Conservation (phyloP, 2,888 invertebrate genomes). For the Lepas anatifera region DNA sequence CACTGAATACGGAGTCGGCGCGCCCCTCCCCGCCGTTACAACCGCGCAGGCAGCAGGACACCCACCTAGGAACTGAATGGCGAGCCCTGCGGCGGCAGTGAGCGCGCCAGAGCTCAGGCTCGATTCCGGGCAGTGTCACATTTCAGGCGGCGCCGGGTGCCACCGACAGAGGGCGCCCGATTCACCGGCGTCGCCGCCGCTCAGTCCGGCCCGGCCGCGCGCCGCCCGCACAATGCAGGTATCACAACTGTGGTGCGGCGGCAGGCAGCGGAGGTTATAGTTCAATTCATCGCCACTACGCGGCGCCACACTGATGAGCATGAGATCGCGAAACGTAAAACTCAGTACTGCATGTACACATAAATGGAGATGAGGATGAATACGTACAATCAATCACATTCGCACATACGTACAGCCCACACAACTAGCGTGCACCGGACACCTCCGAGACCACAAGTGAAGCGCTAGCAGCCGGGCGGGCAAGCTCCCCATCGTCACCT, state of each 20-base stretch:
- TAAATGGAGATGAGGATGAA: neutral
- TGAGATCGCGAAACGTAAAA: too few species aligned
- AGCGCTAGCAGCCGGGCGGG: neutral
- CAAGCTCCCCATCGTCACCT: neutral
- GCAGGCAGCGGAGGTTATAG: neutral
- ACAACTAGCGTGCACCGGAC: too few species aligned
- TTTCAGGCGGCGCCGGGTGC: too few species aligned
- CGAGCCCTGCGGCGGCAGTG: neutral
- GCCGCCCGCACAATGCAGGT: neutral
- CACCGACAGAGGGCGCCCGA: too few species aligned
- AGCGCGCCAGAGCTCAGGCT: neutral
- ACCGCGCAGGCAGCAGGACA: neutral
- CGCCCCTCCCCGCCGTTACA: too few species aligned
- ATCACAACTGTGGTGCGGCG: neutral
- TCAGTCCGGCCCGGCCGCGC: too few species aligned
- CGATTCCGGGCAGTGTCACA: neutral
- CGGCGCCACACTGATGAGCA: neutral
- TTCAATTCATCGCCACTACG: neutral
- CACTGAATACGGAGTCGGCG: too few species aligned
- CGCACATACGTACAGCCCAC: constrained; percentile 8
- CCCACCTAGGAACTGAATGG: neutral
- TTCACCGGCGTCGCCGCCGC: too few species aligned
- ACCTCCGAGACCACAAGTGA: neutral
- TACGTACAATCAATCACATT: neutral
- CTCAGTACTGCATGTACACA: neutral